Conservation (phyloP, 1,140 invertebrate species). For the Pinna nobilis region DNA sequence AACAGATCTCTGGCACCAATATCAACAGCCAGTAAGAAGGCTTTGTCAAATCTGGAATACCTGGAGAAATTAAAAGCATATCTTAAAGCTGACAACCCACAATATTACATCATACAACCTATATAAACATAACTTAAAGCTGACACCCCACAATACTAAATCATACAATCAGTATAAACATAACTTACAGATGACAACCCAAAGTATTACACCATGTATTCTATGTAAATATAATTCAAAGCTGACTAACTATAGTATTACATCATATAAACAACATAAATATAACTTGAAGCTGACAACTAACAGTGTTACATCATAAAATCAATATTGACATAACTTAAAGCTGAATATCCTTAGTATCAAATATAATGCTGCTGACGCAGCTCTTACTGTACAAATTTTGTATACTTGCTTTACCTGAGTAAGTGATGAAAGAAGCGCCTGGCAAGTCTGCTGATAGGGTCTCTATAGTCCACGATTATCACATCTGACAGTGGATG, state of each 20-base stretch:
- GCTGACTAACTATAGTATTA: too few relatives aligned
- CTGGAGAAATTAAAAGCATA: constrained; percentile 76
- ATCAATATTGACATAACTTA: not conserved
- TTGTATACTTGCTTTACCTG: too few relatives aligned
- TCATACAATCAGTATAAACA: not conserved
- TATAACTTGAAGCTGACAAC: too few relatives aligned
- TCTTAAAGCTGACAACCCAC: too few relatives aligned
- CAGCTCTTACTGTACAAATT: too few relatives aligned
- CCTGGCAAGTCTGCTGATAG: constrained; percentile 84
- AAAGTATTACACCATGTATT: not conserved
- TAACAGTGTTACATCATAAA: not conserved
- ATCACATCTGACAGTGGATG: constrained; percentile 81
- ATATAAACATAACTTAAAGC: not conserved
- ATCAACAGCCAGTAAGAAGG: constrained; percentile 89
- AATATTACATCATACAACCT: not conserved
- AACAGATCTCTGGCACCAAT: constrained; percentile 76
- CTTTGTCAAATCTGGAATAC: constrained; percentile 87
- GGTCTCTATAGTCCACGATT: constrained; percentile 83
- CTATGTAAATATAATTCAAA: not conserved
- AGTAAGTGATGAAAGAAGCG: constrained; percentile 87
- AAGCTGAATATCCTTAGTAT: not conserved
- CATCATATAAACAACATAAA: not conserved
- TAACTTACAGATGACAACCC: not conserved
- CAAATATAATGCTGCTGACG: too few relatives aligned
- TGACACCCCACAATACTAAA: not conserved